These are phyloP conservation scores for Hydrochoerus hydrochaeris DNA, from an alignment of 2,113 vertebrate species.

Conservation along the genomic window DNA sequence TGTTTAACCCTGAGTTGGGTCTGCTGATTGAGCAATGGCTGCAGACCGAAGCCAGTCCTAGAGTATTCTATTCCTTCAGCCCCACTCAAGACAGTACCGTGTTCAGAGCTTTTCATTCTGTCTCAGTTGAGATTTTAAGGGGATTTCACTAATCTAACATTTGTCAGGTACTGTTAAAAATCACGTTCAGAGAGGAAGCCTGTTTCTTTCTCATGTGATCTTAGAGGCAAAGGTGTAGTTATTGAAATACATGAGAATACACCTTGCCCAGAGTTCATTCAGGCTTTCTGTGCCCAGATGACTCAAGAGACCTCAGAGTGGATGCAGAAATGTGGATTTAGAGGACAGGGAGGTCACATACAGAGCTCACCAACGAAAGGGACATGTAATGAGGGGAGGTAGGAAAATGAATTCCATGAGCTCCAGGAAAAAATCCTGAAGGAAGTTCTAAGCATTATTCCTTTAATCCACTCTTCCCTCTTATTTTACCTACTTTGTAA, in stretches of 20 bases:
- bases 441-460: neutral
- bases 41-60: neutral
- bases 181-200: neutral
- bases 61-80: neutral
- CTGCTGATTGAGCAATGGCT: neutral
- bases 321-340: accelerated
- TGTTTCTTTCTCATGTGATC: neutral
- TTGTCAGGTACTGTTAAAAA: neutral
- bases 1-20: neutral
- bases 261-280: neutral
- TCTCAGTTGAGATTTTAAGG: neutral
- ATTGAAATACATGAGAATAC: neutral
- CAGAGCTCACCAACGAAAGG: neutral
- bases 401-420: neutral
- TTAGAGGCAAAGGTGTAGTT: neutral
- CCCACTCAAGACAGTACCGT: neutral
- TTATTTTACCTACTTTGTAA: neutral
- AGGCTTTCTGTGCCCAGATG: neutral
- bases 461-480: neutral
- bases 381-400: accelerated
- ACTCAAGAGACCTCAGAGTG: neutral
- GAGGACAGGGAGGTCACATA: neutral
- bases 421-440: neutral
- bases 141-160: neutral
- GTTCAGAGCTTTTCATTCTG: neutral